phyloP scores from a whole-genome alignment of 2,888 invertebrate genomes.

The Zele albiditarsus region DNA sequence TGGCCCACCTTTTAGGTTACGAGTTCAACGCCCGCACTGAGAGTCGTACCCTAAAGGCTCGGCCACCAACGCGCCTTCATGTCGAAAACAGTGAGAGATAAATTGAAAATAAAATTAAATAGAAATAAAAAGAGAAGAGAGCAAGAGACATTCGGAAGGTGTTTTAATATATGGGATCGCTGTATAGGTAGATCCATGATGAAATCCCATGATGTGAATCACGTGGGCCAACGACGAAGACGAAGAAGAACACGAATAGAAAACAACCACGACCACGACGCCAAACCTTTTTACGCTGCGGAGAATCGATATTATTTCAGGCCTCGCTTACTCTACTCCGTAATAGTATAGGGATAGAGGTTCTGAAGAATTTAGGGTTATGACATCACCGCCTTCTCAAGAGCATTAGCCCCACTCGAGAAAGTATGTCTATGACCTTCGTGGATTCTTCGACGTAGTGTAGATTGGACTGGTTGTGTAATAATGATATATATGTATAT shows the following conservation, averaged over 20 bases:
- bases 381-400: background rate
- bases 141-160: constrained; percentile 10
- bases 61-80: constrained; percentile 14
- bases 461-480: background rate
- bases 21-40: constrained; percentile 50
- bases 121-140: constrained; percentile 25
- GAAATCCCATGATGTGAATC: constrained; percentile 38
- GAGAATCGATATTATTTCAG: constrained; percentile 44
- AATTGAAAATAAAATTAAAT: constrained; percentile 21
- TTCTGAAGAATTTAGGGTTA: constrained; percentile 18
- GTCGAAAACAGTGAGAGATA: constrained; percentile 23
- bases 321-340: constrained; percentile 10
- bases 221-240: constrained; percentile 4
- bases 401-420: constrained; percentile 23
- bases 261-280: background rate
- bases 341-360: background rate
- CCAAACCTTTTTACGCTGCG: constrained; percentile 25
- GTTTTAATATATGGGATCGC: background rate
- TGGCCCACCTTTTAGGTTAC: constrained; percentile 48
- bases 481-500: constrained; percentile 1
- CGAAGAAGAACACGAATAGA: background rate
- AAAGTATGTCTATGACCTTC: constrained; percentile 29
- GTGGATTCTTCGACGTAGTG: constrained; percentile 10
- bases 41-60: constrained; percentile 37
- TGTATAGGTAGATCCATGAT: constrained; percentile 18